These are phyloP conservation scores for Pteria penguin DNA, from an alignment of 2,888 invertebrate genomes.

Conservation along the genomic window DNA sequence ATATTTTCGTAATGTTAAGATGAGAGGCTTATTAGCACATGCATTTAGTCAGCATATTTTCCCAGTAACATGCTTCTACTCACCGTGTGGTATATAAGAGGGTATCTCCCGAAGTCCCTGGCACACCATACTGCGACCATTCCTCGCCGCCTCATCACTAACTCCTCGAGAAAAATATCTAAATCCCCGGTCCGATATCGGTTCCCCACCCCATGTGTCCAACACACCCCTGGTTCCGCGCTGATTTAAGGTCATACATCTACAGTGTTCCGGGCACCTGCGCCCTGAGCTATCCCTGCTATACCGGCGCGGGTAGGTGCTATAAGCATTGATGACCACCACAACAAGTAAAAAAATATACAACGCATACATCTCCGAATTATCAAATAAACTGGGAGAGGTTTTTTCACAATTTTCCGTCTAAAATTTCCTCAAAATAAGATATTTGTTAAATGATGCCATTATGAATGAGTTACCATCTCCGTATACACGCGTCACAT, in stretches of 20 bases:
- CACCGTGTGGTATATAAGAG: constrained; percentile 33
- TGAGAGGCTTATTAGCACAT: too few relatives aligned
- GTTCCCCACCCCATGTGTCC: constrained; percentile 24
- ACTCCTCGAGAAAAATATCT: constrained; percentile 20
- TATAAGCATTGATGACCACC: constrained; percentile 9
- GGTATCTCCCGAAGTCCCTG: constrained; percentile 37
- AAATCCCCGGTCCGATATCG: neutral
- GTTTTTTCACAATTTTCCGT: too few relatives aligned
- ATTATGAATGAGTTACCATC: too few relatives aligned
- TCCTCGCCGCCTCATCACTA: constrained; percentile 13
- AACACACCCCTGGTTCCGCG: constrained; percentile 26
- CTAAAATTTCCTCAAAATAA: too few relatives aligned
- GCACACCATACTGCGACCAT: constrained; percentile 42
- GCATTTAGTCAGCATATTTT: too few relatives aligned
- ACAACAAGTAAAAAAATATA: neutral
- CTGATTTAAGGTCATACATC: constrained; percentile 29
- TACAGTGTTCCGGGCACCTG: constrained; percentile 23
- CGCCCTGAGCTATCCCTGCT: constrained; percentile 21
- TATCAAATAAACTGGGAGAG: too few relatives aligned
- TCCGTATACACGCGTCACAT: too few relatives aligned
- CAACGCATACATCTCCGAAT: too few relatives aligned
- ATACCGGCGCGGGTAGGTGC: constrained; percentile 29
- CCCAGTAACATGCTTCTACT: too few relatives aligned
- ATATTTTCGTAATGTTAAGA: too few relatives aligned
- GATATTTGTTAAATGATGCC: too few relatives aligned